Evolutionary conservation across 2,888 invertebrate species (phyloP), one percentile per base, ranked within the genome.

Genomic region (Erpobdella octoculata): DNA sequence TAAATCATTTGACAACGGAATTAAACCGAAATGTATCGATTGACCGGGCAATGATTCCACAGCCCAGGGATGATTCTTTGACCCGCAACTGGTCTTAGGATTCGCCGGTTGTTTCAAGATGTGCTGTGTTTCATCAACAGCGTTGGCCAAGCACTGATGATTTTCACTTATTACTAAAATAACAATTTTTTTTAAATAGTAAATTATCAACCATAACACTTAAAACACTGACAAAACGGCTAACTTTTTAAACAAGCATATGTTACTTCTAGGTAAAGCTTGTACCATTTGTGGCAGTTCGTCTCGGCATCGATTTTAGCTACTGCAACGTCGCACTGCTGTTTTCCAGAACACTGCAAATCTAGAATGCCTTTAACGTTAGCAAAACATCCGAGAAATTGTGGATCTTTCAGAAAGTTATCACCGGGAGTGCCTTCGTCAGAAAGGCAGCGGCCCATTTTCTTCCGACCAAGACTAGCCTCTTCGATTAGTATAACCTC

Each of bases 301-400:
- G 69, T 53, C 9, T 69, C 36, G 6, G 36, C 53, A 58, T 69
- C 35, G 2, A 69, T 36, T 21, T 35, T 31, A 31, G 53, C 58
- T 8, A 69, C 58, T 1, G 1, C 15, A 15, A 69, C 53, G 35
- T 69, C 58, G 25, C 69, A 69, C 18, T 33, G 6, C 18, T 58
- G 48, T 4, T 33, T 53, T 2, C 58, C 69, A 35, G 69, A 53
- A 69, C 69, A 58, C 1, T 53, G 21, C 18, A 36, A 36, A 21
- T 69, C 69, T 31, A 69, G 33, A 15, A 69, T 48, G 37, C 36
- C 35, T 28, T 21, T 69, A 4, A 69, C 69, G n/a, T 69, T 58
- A 69, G 53, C 25, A 35, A 25, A 69, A 58, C 58, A 69, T n/a
- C 36, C 36, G 53, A 69, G 25, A 36, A 41, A 58, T 21, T 33